These are phyloP conservation scores for Telmatochromis bifrenatus DNA, from an alignment of 2,113 vertebrate genomes.

Conservation along the genomic window DNA sequence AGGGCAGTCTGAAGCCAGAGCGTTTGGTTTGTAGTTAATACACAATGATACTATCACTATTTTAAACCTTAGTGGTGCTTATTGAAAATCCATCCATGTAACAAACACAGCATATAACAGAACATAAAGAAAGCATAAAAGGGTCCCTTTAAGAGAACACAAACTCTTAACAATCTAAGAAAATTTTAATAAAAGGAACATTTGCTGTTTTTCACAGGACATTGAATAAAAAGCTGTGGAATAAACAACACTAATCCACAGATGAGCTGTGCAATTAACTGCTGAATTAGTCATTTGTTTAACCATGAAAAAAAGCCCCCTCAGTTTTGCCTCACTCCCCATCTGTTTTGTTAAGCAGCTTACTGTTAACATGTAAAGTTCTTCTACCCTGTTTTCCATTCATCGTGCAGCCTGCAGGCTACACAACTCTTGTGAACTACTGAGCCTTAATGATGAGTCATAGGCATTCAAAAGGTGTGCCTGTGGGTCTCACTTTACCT, in stretches of 20 bases:
- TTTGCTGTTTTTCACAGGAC: neutral
- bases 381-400: neutral
- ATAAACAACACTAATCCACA: neutral
- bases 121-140: neutral
- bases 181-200: neutral
- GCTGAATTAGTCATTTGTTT: neutral
- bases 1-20: neutral
- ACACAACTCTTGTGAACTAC: neutral
- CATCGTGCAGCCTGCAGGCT: neutral
- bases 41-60: neutral
- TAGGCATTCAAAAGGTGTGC: neutral
- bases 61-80: neutral
- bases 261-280: neutral
- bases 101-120: neutral
- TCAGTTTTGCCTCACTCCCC: neutral
- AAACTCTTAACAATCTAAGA: neutral
- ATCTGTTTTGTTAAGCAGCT: neutral
- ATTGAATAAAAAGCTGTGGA: neutral
- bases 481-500: conserved; percentile 66
- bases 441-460: neutral
- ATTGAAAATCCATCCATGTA: neutral
- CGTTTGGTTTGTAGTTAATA: neutral
- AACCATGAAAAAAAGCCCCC: neutral
- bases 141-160: neutral
- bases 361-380: neutral